Evolutionary conservation across 2,797 vertebrate species (phyloP), one percentile per base, ranked within the genome.

Genomic region (Odontamblyopus rebecca): DNA sequence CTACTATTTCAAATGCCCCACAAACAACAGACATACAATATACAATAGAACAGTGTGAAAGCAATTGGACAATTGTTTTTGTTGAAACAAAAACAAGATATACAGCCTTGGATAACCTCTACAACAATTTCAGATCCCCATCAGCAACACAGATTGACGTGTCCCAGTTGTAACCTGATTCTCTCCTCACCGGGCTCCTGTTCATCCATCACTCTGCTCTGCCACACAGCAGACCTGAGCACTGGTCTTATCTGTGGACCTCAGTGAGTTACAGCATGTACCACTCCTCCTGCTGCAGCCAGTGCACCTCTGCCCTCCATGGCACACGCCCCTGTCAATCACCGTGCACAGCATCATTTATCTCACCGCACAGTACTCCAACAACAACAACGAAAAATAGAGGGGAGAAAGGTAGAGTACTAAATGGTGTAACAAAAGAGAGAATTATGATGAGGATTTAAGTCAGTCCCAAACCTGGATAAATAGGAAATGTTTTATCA

Each of bases 191-290:
- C 29, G 12, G 54, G 68, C 4, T 81, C 68, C 60, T 35, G 61
- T 50, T 81, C 29, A 70, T 73, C 71, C 61, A 71, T 76, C 69
- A 71, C 9, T 61, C 11, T 54, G 48, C 50, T 79, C 44, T 30
- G 67, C 68, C 70, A 54, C 59, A 72, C 48, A 74, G 69, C 71
- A 69, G 80, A 84, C 82, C 74, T 77, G 70, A 70, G 77, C 44
- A 68, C 71, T 30, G 44, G 73, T 71, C 70, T 68, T 69, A 75
- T 83, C 76, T 76, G 70, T 59, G 69, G 8, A 79, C 69, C 82
- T 83, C 69, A 72, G 68, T 74, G 82, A 87, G 85, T 82, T 87
- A 82, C 82, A 82, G 71, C 81, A 80, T 84, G 86, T 54, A 80
- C 73, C 73, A 68, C 68, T 84, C 70, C 82, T 71, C 67, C 78